phyloP scores from a whole-genome alignment of 1,140 invertebrate species.

The Diorhabda elongata region DNA sequence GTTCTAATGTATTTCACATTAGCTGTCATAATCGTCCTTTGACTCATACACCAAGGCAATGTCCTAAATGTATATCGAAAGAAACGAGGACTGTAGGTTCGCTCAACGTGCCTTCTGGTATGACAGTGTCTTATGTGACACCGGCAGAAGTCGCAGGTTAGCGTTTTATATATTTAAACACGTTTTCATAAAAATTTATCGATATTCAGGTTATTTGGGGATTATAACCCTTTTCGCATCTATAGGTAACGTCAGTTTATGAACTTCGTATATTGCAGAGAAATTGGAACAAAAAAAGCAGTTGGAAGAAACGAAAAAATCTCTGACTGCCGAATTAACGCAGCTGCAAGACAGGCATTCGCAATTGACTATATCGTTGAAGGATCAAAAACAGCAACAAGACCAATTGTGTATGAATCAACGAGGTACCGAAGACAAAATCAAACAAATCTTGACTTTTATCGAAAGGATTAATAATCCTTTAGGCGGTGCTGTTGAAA shows the following conservation, averaged over 20 bases:
- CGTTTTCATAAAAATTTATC: no score
- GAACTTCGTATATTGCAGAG: conserved; percentile 35
- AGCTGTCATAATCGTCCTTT: conserved; percentile 51
- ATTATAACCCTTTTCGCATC: neutral
- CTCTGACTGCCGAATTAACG: conserved; percentile 39
- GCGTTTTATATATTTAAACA: conserved; percentile 13
- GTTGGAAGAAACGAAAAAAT: conserved; percentile 41
- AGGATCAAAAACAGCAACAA: conserved; percentile 37
- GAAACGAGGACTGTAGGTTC: conserved; percentile 34
- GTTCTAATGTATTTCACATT: conserved; percentile 51
- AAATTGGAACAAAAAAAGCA: conserved; percentile 42
- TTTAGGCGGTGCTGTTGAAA: neutral
- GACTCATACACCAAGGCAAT: conserved; percentile 38
- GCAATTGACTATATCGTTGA: conserved; percentile 42
- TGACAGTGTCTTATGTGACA: conserved; percentile 38
- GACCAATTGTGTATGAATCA: conserved; percentile 36
- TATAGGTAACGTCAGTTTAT: neutral
- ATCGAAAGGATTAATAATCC: conserved; percentile 37
- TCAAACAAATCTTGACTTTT: conserved; percentile 41
- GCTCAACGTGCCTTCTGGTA: conserved; percentile 34
- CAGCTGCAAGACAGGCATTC: conserved; percentile 44
- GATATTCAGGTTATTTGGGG: no score
- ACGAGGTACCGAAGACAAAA: conserved; percentile 40
- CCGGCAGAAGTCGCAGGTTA: conserved; percentile 40
- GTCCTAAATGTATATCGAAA: conserved; percentile 41